Conservation (phyloP, 2,888 invertebrate genomes). For the Mesopsocus fuscifrons region DNA sequence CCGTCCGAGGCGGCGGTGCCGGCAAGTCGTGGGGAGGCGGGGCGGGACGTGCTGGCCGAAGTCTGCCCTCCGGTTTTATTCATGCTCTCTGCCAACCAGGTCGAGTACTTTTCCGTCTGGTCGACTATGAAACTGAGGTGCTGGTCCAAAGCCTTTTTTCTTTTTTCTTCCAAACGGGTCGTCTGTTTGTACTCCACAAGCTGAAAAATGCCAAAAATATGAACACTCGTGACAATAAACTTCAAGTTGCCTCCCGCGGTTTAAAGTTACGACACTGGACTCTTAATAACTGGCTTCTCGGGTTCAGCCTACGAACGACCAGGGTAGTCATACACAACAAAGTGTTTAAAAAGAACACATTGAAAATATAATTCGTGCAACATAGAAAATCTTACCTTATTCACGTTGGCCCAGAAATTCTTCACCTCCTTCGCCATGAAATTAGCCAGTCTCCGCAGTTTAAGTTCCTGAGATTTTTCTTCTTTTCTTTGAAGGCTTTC, state of each 20-base stretch:
- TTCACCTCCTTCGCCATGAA: conserved; percentile 84
- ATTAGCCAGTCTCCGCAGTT: conserved; percentile 68
- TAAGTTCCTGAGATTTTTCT: conserved; percentile 77
- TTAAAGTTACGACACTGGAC: no score
- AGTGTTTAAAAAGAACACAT: no score
- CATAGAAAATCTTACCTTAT: conserved; percentile 73
- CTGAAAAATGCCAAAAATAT: no score
- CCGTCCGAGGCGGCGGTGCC: no score
- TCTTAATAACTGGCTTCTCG: no score
- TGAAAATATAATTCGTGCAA: no score
- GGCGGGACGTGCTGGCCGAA: neutral
- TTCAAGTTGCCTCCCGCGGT: no score
- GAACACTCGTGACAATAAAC: no score
- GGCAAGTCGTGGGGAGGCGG: no score
- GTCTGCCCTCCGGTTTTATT: conserved; percentile 28
- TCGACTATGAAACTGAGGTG: conserved; percentile 96
- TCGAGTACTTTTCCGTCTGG: conserved; percentile 93
- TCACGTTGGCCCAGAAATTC: conserved; percentile 90
- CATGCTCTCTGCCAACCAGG: conserved; percentile 72
- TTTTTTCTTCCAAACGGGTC: conserved; percentile 79
- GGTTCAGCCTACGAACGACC: no score
- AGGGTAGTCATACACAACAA: no score
- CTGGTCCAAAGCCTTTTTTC: conserved; percentile 86
- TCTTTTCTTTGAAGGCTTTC: conserved; percentile 75
- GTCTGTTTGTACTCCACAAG: conserved; percentile 88